Percentiles rank a stretch among this genome's conserved stretches.
Evolutionary conservation across 37 sponge, comb jelly and placozoan species (phyloP).

Genomic region (Halichondria panicea): DNA sequence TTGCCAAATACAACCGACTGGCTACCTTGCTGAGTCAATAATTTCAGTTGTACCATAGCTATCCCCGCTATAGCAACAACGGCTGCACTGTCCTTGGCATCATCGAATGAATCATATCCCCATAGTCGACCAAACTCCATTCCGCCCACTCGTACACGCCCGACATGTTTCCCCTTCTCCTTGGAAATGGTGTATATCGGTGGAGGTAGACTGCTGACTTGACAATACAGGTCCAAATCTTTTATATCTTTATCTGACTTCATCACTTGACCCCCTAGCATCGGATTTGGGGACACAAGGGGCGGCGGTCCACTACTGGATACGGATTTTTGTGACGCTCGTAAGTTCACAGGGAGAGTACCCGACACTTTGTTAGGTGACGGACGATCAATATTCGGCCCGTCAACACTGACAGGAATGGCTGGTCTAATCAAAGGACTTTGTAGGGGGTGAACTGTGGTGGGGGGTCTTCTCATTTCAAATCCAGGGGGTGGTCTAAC

Average conservation of each 20-base stretch:
- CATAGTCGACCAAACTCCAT: background rate
- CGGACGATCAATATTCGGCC: too few relatives aligned
- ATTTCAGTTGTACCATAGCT: too few relatives aligned
- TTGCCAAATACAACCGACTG: too few relatives aligned
- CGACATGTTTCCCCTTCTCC: slow-evolving; percentile 1
- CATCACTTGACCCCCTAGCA: background rate
- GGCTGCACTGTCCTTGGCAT: slow-evolving; percentile 28
- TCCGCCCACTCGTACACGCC: slow-evolving; percentile 2
- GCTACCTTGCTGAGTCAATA: too few relatives aligned
- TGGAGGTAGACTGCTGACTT: background rate
- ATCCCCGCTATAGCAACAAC: slow-evolving; percentile 22
- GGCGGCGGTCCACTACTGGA: background rate
- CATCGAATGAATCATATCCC: background rate
- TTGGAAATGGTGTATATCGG: slow-evolving; percentile 34
- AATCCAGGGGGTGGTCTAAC: too few relatives aligned
- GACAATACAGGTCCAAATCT: slow-evolving; percentile 27
- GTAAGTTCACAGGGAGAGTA: too few relatives aligned
- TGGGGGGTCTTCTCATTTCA: too few relatives aligned
- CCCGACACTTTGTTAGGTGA: too few relatives aligned
- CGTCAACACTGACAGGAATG: too few relatives aligned
- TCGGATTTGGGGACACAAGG: background rate
- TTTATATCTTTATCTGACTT: background rate
- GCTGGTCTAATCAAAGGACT: too few relatives aligned
- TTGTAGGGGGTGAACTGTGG: too few relatives aligned
- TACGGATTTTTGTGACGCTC: background rate